Conservation (phyloP, 2,888 invertebrate species). For the Ecdyonurus torrentis region DNA sequence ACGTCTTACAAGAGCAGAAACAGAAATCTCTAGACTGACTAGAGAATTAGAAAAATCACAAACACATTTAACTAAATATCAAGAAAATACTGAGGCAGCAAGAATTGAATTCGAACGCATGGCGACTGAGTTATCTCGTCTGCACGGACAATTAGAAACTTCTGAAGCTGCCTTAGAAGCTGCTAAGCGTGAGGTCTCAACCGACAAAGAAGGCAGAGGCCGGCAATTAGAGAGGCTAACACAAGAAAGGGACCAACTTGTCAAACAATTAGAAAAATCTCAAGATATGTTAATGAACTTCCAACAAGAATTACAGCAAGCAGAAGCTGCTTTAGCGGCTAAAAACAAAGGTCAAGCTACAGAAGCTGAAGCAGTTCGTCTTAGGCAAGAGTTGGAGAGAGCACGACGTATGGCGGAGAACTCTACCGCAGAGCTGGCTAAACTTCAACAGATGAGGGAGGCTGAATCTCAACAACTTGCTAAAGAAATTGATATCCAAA, state of each 20-base stretch:
- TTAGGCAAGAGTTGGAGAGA: conserved; percentile 66
- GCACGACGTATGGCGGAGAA: conserved; percentile 65
- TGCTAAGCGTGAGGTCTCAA: conserved; percentile 9
- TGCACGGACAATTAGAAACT: conserved; percentile 64
- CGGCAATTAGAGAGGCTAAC: conserved; percentile 44
- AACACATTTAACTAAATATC: conserved; percentile 63
- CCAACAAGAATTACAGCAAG: conserved; percentile 67
- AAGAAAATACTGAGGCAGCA: conserved; percentile 66
- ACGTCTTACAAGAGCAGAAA: conserved; percentile 46
- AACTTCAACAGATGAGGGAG: conserved; percentile 17
- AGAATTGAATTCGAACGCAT: conserved; percentile 74
- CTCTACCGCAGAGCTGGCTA: conserved; percentile 55
- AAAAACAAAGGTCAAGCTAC: conserved; percentile 20
- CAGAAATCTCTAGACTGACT: conserved; percentile 41
- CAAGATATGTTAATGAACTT: conserved; percentile 87
- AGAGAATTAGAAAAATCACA: conserved; percentile 77
- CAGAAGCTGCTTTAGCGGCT: conserved; percentile 5
- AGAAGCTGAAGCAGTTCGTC: conserved; percentile 59
- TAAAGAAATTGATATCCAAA: conserved; percentile 55
- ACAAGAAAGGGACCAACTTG: conserved; percentile 71
- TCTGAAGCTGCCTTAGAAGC: conserved; percentile 27
- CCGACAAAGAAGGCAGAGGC: conserved; percentile 9
- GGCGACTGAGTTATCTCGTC: conserved; percentile 60
- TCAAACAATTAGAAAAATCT: conserved; percentile 77
- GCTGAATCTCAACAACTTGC: conserved; percentile 65